Conservation (phyloP, 2,888 invertebrate genomes). For the Rhorus exstirpatorius region DNA sequence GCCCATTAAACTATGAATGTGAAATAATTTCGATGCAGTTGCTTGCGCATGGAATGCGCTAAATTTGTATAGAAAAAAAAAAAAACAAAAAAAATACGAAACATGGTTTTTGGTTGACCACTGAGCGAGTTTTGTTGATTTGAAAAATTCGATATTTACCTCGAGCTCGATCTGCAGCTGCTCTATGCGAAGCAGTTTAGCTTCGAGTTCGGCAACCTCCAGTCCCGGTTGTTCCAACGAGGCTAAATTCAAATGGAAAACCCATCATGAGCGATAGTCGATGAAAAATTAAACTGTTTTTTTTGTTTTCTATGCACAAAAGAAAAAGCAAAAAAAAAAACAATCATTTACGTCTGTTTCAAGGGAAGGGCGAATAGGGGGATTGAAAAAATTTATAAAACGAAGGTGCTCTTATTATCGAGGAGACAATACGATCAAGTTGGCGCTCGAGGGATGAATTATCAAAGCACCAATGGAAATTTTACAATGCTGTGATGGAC, state of each 20-base stretch:
- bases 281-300: too few relatives aligned
- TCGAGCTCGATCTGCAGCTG: conserved; percentile 89
- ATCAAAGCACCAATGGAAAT: conserved; percentile 71
- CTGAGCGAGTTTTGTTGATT: too few relatives aligned
- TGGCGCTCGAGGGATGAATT: conserved; percentile 32
- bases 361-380: conserved; percentile 54
- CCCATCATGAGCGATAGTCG: conserved; percentile 49
- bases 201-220: conserved; percentile 86
- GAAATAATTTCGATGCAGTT: too few relatives aligned
- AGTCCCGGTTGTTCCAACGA: conserved; percentile 83
- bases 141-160: conserved; percentile 82
- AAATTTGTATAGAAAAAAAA: too few relatives aligned
- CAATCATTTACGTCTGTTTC: conserved; percentile 76
- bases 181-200: conserved; percentile 88
- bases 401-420: conserved; percentile 47
- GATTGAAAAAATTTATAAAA: conserved; percentile 28
- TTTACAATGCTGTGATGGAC: conserved; percentile 76
- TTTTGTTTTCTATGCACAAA: too few relatives aligned
- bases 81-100: too few relatives aligned
- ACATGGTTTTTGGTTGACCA: too few relatives aligned
- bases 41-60: too few relatives aligned
- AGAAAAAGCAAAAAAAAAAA: conserved; percentile 75
- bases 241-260: conserved; percentile 74
- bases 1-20: too few relatives aligned
- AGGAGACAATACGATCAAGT: conserved; percentile 42